Percentiles rank a stretch among this genome's conserved stretches.
phyloP scores from a whole-genome alignment of 23 tunicate species.

The Phallusia fumigata region DNA sequence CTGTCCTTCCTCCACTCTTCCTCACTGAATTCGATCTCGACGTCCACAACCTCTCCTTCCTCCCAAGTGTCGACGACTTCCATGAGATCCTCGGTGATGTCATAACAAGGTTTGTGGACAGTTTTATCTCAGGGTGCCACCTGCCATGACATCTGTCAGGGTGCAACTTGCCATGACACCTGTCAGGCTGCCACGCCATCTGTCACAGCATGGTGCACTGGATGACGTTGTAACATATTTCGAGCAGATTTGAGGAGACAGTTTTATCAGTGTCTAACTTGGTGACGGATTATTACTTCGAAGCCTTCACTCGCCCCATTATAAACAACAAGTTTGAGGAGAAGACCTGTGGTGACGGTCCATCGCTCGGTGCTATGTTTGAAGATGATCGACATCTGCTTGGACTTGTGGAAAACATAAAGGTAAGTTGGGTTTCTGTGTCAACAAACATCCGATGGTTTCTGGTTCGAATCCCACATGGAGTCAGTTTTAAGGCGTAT shows the following conservation, averaged over 20 bases:
- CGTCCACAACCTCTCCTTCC: constrained; percentile 48
- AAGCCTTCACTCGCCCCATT: constrained; percentile 96
- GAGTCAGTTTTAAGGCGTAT: no score
- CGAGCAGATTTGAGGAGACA: constrained; percentile 80
- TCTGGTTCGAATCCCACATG: no score
- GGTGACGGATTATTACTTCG: constrained; percentile 79
- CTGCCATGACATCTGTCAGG: background rate
- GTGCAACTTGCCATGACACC: background rate
- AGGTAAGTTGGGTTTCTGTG: constrained; percentile 19
- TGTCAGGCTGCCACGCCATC: no score
- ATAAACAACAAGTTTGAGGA: constrained; percentile 96
- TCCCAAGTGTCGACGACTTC: constrained; percentile 82
- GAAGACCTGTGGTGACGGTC: constrained; percentile 97
- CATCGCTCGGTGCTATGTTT: constrained; percentile 86
- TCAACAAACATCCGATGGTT: no score
- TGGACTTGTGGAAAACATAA: constrained; percentile 55
- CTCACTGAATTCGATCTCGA: constrained; percentile 90
- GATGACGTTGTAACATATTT: background rate
- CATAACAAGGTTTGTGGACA: constrained; percentile 62
- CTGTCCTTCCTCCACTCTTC: constrained; percentile 77
- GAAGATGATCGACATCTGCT: constrained; percentile 91
- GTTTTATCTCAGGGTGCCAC: no score
- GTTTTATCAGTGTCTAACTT: constrained; percentile 89
- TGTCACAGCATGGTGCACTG: no score
- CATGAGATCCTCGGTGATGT: constrained; percentile 78